A percentile compares a stretch with the other conserved stretches of the same genome.
phyloP scores from a whole-genome alignment of 2,888 invertebrate species.

The Orgyia antiqua region DNA sequence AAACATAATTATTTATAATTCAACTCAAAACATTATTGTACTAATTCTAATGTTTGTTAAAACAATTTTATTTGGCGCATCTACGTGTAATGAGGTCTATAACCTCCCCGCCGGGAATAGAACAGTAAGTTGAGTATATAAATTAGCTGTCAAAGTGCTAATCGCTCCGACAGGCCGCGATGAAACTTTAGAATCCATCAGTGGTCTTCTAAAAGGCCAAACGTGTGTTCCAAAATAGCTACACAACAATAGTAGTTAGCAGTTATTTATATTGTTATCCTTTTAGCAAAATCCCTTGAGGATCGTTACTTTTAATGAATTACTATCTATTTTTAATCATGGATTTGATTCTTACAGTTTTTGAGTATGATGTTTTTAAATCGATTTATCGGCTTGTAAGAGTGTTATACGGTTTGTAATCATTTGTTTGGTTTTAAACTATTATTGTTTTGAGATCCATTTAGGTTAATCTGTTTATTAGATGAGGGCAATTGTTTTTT shows the following conservation, averaged over 20 bases:
- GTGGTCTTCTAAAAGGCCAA: slow-evolving; percentile 65
- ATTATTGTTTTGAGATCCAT: too few species aligned
- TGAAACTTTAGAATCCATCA: slow-evolving; percentile 74
- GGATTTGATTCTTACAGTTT: slow-evolving; percentile 35
- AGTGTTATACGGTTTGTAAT: too few species aligned
- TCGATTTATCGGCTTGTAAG: slow-evolving; percentile 16
- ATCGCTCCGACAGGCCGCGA: slow-evolving; percentile 75
- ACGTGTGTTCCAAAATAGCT: slow-evolving; percentile 58
- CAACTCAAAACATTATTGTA: slow-evolving; percentile 7
- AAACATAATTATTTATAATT: too few species aligned
- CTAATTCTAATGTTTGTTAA: slow-evolving; percentile 3
- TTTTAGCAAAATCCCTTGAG: slow-evolving; percentile 46
- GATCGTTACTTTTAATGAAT: slow-evolving; percentile 55
- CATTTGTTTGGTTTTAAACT: too few species aligned
- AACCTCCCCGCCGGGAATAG: slow-evolving; percentile 60
- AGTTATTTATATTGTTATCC: slow-evolving; percentile 61
- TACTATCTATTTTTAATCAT: slow-evolving; percentile 41
- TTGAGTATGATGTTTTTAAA: slow-evolving; percentile 16
- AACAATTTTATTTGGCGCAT: slow-evolving; percentile 30
- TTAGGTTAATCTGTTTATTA: too few species aligned
- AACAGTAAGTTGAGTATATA: slow-evolving; percentile 75
- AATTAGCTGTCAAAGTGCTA: slow-evolving; percentile 76
- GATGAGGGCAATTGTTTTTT: too few species aligned
- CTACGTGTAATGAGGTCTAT: slow-evolving; percentile 41
- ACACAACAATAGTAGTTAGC: slow-evolving; percentile 53